Evolutionary conservation across 2,797 vertebrate species (phyloP), one percentile per base, ranked within the genome.

Genomic region (Diplodus puntazzo): DNA sequence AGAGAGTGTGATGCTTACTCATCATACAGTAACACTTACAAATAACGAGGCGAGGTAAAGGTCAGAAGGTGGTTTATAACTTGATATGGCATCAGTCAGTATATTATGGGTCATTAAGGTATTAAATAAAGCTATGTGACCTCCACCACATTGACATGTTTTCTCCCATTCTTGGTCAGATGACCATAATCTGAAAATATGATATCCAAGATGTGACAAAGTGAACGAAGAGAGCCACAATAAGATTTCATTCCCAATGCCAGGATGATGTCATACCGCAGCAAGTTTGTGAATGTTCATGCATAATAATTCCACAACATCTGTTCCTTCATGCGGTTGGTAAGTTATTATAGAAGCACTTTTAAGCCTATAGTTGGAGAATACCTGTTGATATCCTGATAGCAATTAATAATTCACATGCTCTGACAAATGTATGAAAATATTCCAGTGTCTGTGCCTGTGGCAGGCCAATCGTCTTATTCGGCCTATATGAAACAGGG

Each of bases 1-100:
- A 54, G 49, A 83, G 69, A 62, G 69, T 67, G 53, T 78, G 71
- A 87, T 72, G 79, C 80, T 88, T 81, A 75, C 79, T 91, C 86
- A 81, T 82, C 65, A 17, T 79, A 80, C 71, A 84, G 60, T 78
- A 53, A 66, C 73, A 76, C 73, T 59, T 66, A 80, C 65, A 84
- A 72, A 85, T 67, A 69, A 80, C 66, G 25, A 85, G 57, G 25
- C 53, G 13, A 67, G 73, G 65, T 57, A 72, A 52, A 74, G 83
- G 87, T 87, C 84, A 89, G 77, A 86, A 71, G 74, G 34, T 69
- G 64, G 50, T 71, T 45, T 82, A 57, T 58, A 79, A 87, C 73
- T 46, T 79, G 59, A 89, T 69, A 78, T 52, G 30, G 18, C 52
- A 65, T 82, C 69, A 75, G 83, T 8, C 65, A 59, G 55, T 50